Evolutionary conservation across 2,797 vertebrate species (phyloP), one percentile per base, ranked within the genome.

Genomic region (Sciurus carolinensis): DNA sequence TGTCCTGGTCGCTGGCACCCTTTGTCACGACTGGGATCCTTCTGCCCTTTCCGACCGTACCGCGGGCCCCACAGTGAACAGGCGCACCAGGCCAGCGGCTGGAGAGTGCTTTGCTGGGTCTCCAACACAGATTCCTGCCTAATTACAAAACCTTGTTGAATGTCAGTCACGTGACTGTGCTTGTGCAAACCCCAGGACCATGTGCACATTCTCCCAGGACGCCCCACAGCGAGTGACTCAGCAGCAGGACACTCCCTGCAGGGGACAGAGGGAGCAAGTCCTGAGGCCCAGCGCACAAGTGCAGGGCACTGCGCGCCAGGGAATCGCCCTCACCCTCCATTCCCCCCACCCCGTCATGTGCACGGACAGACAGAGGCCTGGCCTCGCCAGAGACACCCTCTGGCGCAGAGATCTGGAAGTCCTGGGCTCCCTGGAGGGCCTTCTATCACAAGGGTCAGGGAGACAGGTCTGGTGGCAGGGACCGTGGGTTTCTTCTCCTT

Each of bases 121-220:
- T 96, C 91, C 33, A 36, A 8, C 12, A 66, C 57, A 52, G 54
- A 97, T 95, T 96, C 94, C 96, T 96, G 82, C 73, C 44, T 83
- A 92, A 94, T 96, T 36, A 87, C 86, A 93, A 73, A 96, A 52
- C 20, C 83, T 75, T 67, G 90, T 80, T 75, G 72, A 94, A 88
- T 17, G 91, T 92, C 95, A 73, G 88, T 95, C 95, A 91, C 86
- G 52, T 91, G 97, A 20, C 7, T 76, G 62, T 95, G 92, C 15
- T 86, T 95, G 88, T 94, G 80, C 57, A 33, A 95, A 87, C 47
- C 81, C 13, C 26, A 4, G 0, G 3, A 67, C 95, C 91, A 67
- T 72, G 75, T 80, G 89, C 67, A 50, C 28, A 2, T 42, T 75
- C 85, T 91, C 93, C 71, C 5, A 33, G 90, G 71, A 86, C 47